Base-by-base conservation (phyloP, 2,797 vertebrate species). In the Schizopygopsis pylzovi region DNA sequence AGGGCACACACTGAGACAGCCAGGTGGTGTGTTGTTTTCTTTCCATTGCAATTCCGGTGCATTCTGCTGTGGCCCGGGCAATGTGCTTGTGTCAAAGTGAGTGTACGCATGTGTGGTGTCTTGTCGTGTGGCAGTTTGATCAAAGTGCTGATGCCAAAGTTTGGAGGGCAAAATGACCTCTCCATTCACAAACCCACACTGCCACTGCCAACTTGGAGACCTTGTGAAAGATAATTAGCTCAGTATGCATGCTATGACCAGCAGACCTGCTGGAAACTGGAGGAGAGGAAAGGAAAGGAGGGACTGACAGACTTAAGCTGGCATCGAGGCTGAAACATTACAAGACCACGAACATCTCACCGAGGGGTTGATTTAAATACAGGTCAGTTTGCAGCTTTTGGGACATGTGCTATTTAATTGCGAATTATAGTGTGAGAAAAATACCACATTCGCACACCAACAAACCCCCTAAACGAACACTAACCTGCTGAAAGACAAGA, bases 91-190 rank as follows among this genome's bases (percentile, higher is more conserved):
- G 28, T 81, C 41, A 49, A 39, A 67, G 68, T 25, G 73, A 70
- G 79, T 73, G 71, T 45, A 43, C 28, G 70, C 82, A 80, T 68
- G 77, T 81, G 83, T 65, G 45, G 41, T 72, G 59, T 87, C 84
- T 85, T 81, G 20, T 63, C 73, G 52, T 37, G 82, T 70, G 65
- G 86, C 88, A 83, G 61, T 86, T 87, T 54, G 85, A 91, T 90
- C 90, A 87, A 90, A 90, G 89, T 87, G 86, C 89, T 87, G 89
- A 92, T 91, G 92, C 91, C 92, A 93, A 89, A 82, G 87, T 94
- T 92, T 91, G 72, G 88, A 94, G 92, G 92, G 88, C 92, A 90
- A 93, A 90, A 90, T 92, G 93, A 94, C 93, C 93, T 91, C 90
- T 90, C 71, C 79, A 86, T 92, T 92, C 90, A 86, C 47, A 89